phyloP scores from a whole-genome alignment of 2,113 vertebrate genomes.

The Eclectus roratus region DNA sequence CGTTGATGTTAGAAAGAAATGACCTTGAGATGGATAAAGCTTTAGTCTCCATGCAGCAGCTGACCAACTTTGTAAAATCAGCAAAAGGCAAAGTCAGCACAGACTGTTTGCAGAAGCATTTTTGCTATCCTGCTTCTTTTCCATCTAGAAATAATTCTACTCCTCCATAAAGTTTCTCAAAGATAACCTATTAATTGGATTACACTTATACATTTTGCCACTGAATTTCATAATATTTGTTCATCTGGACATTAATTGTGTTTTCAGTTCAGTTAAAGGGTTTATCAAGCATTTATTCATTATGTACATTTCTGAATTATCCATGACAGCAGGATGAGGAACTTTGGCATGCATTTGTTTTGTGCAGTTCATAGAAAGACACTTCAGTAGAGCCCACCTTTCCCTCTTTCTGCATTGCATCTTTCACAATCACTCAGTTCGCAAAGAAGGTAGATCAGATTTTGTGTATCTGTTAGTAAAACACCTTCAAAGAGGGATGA shows the following conservation, averaged over 20 bases:
- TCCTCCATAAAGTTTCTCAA: not conserved
- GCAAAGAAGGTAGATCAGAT: not conserved
- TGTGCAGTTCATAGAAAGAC: not conserved
- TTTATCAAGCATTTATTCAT: not conserved
- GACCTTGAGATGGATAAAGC: not conserved
- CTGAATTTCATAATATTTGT: not conserved
- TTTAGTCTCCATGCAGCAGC: not conserved
- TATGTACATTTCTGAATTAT: not conserved
- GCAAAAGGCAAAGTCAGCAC: not conserved
- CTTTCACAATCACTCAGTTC: not conserved
- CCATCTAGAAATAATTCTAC: not conserved
- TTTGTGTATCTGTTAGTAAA: not conserved
- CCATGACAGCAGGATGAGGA: not conserved
- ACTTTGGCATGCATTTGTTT: not conserved
- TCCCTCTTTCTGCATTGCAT: not conserved
- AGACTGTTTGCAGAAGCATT: not conserved
- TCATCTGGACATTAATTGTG: not conserved
- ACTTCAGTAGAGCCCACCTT: not conserved
- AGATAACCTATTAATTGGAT: not conserved
- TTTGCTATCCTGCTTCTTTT: not conserved
- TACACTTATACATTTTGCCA: not conserved
- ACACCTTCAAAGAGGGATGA: not conserved
- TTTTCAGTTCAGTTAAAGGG: not conserved
- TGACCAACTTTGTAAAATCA: not conserved
- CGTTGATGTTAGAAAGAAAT: not conserved